A percentile compares a stretch with the other conserved stretches of the same genome.
Evolutionary conservation across 2,113 vertebrate species (phyloP).

Genomic region (Tyrannus savana): DNA sequence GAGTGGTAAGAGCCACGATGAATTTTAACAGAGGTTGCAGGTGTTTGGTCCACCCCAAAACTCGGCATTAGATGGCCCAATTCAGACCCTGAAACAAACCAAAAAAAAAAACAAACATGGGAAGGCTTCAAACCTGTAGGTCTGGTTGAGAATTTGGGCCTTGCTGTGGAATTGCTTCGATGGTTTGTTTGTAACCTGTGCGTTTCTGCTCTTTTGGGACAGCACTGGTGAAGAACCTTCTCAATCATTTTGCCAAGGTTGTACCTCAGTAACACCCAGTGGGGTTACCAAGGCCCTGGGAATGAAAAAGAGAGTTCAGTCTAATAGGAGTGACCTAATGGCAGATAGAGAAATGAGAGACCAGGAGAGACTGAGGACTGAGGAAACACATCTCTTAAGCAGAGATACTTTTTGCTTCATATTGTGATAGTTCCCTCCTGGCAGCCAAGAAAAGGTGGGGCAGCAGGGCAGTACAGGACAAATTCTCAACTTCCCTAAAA

Average conservation of each 20-base stretch:
- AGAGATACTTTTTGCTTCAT: not conserved
- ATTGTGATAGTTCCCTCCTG: not conserved
- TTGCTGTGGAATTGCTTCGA: not conserved
- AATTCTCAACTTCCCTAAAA: not conserved
- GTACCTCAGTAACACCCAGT: not conserved
- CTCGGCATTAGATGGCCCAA: not conserved
- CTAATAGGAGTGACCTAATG: not conserved
- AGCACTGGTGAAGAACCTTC: not conserved
- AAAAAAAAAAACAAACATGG: not conserved
- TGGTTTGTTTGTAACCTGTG: not conserved
- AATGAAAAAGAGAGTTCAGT: not conserved
- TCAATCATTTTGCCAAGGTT: not conserved
- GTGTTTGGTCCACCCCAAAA: not conserved
- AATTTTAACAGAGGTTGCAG: not conserved
- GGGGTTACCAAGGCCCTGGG: not conserved
- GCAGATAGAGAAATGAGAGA: not conserved
- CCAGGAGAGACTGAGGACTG: not conserved
- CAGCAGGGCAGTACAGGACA: not conserved
- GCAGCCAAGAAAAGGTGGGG: not conserved
- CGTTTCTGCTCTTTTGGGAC: not conserved
- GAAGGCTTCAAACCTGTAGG: not conserved
- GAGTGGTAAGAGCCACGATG: not conserved
- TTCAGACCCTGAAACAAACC: not conserved
- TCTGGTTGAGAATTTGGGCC: not conserved
- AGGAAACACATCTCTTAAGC: not conserved